These are phyloP conservation scores for Vicugna pacos DNA, from an alignment of 2,113 vertebrate genomes.

Conservation along the genomic window DNA sequence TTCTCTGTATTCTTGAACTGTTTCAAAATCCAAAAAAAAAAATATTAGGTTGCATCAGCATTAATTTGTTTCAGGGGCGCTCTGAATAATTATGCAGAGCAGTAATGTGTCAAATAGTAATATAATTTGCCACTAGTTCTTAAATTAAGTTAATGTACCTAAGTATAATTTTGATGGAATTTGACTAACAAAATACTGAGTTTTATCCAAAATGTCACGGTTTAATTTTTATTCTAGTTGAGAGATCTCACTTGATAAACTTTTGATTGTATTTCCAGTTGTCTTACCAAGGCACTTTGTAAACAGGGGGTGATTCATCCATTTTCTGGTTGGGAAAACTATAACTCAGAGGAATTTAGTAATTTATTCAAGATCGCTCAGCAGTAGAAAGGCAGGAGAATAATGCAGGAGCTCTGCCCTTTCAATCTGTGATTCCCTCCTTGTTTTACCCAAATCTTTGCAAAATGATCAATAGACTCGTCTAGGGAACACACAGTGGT, in stretches of 20 bases:
- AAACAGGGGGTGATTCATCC: constrained; percentile 68
- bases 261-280: constrained; percentile 77
- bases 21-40: constrained; percentile 75
- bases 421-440: not conserved
- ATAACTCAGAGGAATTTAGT: constrained; percentile 66
- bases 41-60: constrained; percentile 84
- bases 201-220: constrained; percentile 76
- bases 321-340: constrained; percentile 79
- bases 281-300: constrained; percentile 67
- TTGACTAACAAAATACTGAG: constrained; percentile 81
- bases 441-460: constrained; percentile 23
- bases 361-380: constrained; percentile 70
- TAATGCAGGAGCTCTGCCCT: not conserved
- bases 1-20: constrained; percentile 74
- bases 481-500: not conserved
- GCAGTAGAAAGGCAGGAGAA: constrained; percentile 51
- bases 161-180: constrained; percentile 79
- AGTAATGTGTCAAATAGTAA: constrained; percentile 85
- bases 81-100: constrained; percentile 87
- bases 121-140: constrained; percentile 87
- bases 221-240: constrained; percentile 80
- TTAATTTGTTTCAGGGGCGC: constrained; percentile 86
- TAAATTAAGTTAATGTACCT: constrained; percentile 84
- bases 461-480: not conserved
- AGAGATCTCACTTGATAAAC: constrained; percentile 76